Percentiles rank a stretch among this genome's conserved stretches.
Evolutionary conservation across 35 echinoderm and acorn worm genomes (phyloP).

Genomic region (Eucidaris tribuloides): DNA sequence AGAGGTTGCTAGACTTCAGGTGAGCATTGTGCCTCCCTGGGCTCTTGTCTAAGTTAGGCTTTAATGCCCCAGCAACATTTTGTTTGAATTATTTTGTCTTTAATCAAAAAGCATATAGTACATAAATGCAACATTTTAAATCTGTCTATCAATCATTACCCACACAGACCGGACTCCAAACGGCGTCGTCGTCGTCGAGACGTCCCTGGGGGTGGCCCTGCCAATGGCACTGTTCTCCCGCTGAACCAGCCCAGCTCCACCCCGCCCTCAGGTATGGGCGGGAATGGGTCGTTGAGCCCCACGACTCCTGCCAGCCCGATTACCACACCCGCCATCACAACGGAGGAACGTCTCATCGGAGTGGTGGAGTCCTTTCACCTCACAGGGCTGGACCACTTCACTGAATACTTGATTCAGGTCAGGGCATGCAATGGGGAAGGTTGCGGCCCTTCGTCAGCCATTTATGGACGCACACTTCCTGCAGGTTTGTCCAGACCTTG

Average conservation of each 20-base stretch:
- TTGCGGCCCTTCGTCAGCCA: constrained; percentile 26
- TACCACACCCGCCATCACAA: neutral
- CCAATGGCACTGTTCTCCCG: too few species aligned
- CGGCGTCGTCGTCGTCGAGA: constrained; percentile 16
- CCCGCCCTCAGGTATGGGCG: neutral
- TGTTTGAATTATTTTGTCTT: too few species aligned
- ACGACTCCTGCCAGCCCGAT: neutral
- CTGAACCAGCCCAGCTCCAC: neutral
- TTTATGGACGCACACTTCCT: constrained; percentile 56
- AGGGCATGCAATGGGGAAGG: constrained; percentile 32
- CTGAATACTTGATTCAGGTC: constrained; percentile 47
- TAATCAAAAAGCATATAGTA: too few species aligned
- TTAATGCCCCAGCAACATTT: too few species aligned
- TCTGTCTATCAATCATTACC: too few species aligned
- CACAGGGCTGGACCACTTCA: constrained; percentile 46
- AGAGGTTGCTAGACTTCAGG: too few species aligned
- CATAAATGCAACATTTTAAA: too few species aligned
- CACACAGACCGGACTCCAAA: constrained; percentile 23
- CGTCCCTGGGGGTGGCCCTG: neutral
- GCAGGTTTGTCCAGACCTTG: constrained; percentile 25
- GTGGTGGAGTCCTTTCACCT: constrained; percentile 12
- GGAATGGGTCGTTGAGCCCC: neutral
- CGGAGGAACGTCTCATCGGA: constrained; percentile 7
- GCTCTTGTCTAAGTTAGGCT: too few species aligned
- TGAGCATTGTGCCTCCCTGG: too few species aligned